Base-by-base conservation (phyloP, 2,113 vertebrate species). In the Sorex araneus region DNA sequence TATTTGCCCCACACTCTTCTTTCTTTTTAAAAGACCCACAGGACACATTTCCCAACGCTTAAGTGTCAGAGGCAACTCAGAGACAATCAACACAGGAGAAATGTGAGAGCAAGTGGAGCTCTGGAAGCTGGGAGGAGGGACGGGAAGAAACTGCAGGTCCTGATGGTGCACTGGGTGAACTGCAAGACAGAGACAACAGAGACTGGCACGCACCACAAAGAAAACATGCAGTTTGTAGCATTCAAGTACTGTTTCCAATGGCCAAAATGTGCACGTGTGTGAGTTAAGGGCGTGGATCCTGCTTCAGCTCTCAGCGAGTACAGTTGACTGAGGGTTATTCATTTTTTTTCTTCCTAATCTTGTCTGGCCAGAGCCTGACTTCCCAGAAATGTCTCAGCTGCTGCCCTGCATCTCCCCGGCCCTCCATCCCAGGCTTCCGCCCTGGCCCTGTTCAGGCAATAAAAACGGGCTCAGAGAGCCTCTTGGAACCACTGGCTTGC, bases 391-490 rank as follows among this genome's bases (percentile, higher is more conserved):
- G 40, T 60, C 76, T 34, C 30, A 2, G 30, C 30, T 60, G 74
- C 71, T 23, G 7, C 34, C 54, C 36, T 2, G 4, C 45, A 81
- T 32, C 16, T 79, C 81, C 43, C 50, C 66, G 67, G 19, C 28
- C 25, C 32, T n/a, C 23, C 34, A 47, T 23, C 77, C 54, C 73
- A 28, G 40, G n/a, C 76, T 95, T 93, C 94, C 90, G 71, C 92
- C 47, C 75, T 3, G 25, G 18, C 23, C 27, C 3, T 2, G 7
- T n/a, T 9, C 12, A 2, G n/a, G 19, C 40, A 40, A 92, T 96
- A 92, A 95, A 95, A 96, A 93, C 2, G 0, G 8, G 28, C 25
- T n/a, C 12, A 8, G 28, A 34, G 75, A 25, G 30, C 8, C 1
- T 25, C 11, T 50, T 0, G 71, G 6, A 90, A 32, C 47, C 40